A percentile compares a stretch with the other conserved stretches of the same genome.
phyloP scores from a whole-genome alignment of 1,140 invertebrate genomes.

The Papilio machaon region DNA sequence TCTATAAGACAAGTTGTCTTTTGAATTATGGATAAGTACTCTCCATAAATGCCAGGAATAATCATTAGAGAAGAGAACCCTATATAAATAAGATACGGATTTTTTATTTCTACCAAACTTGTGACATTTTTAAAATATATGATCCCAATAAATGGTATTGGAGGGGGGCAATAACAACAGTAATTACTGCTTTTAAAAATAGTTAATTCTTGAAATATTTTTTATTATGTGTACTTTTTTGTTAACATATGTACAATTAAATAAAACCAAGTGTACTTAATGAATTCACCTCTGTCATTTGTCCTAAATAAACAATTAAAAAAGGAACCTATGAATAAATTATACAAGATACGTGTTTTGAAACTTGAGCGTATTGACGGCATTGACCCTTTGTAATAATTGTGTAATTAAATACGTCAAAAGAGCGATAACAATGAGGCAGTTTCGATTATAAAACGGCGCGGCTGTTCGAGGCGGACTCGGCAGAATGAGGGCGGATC shows the following conservation, averaged over 20 bases:
- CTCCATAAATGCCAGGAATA: not conserved
- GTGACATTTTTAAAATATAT: too few relatives aligned
- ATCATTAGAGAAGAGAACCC: too few relatives aligned
- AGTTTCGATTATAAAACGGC: conserved; percentile 51
- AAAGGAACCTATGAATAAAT: not conserved
- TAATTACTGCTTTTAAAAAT: too few relatives aligned
- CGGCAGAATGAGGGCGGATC: conserved; percentile 64
- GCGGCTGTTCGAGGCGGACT: conserved; percentile 46
- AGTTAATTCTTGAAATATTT: too few relatives aligned
- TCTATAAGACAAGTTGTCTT: not conserved
- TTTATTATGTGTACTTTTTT: too few relatives aligned
- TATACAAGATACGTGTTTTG: conserved; percentile 14
- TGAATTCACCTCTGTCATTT: not conserved
- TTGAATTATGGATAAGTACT: not conserved
- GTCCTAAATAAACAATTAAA: conserved; percentile 11
- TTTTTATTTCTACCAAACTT: too few relatives aligned
- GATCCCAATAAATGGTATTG: too few relatives aligned
- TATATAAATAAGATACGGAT: too few relatives aligned
- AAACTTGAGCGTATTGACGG: conserved; percentile 42
- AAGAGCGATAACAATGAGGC: conserved; percentile 51
- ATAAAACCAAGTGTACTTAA: not conserved
- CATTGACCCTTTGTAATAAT: conserved; percentile 64
- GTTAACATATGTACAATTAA: too few relatives aligned
- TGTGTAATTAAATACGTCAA: conserved; percentile 57
- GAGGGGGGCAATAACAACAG: too few relatives aligned